Evolutionary conservation across 2,113 vertebrate genomes (phyloP).

Genomic region (Cyprinodon tularosa): DNA sequence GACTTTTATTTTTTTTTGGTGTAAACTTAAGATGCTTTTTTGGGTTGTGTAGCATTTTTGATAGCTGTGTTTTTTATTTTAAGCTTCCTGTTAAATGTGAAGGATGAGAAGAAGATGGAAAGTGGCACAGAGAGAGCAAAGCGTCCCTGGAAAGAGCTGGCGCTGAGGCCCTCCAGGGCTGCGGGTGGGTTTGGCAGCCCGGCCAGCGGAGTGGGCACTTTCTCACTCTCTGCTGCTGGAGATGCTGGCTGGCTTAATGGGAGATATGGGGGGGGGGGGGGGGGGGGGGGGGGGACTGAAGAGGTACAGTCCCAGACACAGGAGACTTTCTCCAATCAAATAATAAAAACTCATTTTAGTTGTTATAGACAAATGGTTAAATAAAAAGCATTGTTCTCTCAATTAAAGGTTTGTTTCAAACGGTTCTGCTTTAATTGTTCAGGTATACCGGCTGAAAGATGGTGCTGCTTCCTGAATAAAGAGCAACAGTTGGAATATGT

Average conservation of each 20-base stretch:
- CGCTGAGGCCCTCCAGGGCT: slow-evolving; percentile 74
- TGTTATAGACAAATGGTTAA: background rate
- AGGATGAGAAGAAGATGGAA: slow-evolving; percentile 23
- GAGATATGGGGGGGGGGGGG: slow-evolving; percentile 1
- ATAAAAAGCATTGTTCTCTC: background rate
- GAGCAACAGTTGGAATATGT: background rate
- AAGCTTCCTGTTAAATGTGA: slow-evolving; percentile 47
- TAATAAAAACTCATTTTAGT: slow-evolving; percentile 25
- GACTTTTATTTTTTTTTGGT: slow-evolving; percentile 46
- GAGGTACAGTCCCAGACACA: slow-evolving; percentile 48
- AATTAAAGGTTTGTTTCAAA: background rate
- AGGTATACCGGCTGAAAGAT: too few relatives aligned
- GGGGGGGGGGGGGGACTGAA: slow-evolving; percentile 10
- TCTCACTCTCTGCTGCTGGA: slow-evolving; percentile 82
- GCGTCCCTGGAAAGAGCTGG: slow-evolving; percentile 76
- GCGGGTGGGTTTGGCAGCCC: slow-evolving; percentile 79
- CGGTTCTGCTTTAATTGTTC: background rate
- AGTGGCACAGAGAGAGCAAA: slow-evolving; percentile 50
- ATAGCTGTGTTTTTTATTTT: background rate
- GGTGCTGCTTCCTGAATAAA: background rate
- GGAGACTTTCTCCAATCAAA: slow-evolving; percentile 46
- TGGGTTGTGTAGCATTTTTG: slow-evolving; percentile 51
- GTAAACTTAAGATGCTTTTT: slow-evolving; percentile 63
- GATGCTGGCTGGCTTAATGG: slow-evolving; percentile 50
- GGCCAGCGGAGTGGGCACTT: slow-evolving; percentile 79